Conservation (phyloP, 2,797 vertebrate species). For the Scolopax rusticola region DNA sequence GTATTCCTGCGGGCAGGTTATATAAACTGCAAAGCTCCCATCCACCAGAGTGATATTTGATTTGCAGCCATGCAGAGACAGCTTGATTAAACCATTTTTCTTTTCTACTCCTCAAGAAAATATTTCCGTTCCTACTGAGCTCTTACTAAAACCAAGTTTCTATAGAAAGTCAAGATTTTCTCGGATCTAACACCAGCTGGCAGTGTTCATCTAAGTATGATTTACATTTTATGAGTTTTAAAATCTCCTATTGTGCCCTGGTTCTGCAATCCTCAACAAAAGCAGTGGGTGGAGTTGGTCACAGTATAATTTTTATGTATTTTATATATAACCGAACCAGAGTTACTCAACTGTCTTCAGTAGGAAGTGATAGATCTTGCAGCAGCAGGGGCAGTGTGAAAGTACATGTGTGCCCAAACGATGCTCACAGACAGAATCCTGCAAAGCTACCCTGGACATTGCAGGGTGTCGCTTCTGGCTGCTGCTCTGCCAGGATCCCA, state of each 20-base stretch:
- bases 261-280: not conserved
- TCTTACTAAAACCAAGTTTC: not conserved
- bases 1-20: not conserved
- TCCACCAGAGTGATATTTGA: not conserved
- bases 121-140: not conserved
- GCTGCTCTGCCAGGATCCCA: not conserved
- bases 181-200: not conserved
- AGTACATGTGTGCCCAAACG: fast-evolving
- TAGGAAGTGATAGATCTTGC: not conserved
- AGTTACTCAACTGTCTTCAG: not conserved
- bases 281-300: not conserved
- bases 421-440: not conserved
- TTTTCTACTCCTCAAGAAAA: not conserved
- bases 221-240: not conserved
- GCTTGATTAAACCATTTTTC: not conserved
- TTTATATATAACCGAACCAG: not conserved
- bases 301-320: not conserved
- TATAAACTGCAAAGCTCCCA: not conserved
- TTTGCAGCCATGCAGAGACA: not conserved
- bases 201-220: not conserved
- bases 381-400: not conserved
- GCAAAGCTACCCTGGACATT: not conserved
- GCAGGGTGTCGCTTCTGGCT: fast-evolving
- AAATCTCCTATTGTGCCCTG: not conserved
- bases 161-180: not conserved